Evolutionary conservation across 2,797 vertebrate genomes (phyloP).

Genomic region (Mareca penelope): DNA sequence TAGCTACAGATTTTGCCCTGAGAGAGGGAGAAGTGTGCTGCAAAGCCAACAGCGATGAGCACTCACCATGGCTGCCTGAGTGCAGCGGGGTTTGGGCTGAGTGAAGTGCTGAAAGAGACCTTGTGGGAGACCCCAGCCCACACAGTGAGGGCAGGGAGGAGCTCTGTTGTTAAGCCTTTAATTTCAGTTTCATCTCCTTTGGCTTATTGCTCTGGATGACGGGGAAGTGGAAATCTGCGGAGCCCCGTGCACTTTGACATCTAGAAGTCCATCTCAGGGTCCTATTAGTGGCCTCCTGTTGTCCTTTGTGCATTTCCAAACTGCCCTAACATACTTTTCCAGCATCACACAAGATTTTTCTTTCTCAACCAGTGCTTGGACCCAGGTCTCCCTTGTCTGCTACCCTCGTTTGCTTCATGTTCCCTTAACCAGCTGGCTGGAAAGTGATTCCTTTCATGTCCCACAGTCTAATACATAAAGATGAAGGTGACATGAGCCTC

Average conservation of each 20-base stretch:
- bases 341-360: not conserved
- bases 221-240: not conserved
- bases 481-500: constrained; percentile 50
- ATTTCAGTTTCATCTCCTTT: not conserved
- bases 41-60: not conserved
- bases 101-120: not conserved
- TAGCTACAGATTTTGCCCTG: not conserved
- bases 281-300: not conserved
- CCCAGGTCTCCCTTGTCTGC: not conserved
- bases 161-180: not conserved
- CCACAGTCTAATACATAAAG: constrained; percentile 29
- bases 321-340: not conserved
- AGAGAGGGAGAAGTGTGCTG: not conserved
- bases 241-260: not conserved
- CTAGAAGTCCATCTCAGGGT: not conserved
- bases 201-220: not conserved
- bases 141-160: not conserved
- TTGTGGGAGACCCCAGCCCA: not conserved
- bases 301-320: not conserved
- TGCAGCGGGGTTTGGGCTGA: not conserved
- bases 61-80: not conserved
- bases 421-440: constrained; percentile 30
- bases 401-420: not conserved
- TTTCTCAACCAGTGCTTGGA: not conserved
- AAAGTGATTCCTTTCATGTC: not conserved